phyloP scores from a whole-genome alignment of 2,797 vertebrate genomes.

The Phalloptychus januarius region DNA sequence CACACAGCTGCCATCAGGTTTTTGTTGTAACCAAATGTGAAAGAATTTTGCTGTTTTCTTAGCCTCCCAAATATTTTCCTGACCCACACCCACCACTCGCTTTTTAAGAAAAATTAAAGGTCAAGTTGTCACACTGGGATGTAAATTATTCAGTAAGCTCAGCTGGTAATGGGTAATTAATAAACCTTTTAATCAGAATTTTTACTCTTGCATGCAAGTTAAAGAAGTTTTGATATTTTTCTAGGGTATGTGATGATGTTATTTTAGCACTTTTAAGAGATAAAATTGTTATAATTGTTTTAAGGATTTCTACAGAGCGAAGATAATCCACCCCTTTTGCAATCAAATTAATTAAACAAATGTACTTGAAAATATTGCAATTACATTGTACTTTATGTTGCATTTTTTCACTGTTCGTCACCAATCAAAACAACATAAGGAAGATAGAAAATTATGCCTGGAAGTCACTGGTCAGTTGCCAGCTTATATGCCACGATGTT shows the following conservation, averaged over 20 bases:
- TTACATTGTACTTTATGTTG: neutral
- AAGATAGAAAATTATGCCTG: neutral
- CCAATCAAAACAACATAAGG: neutral
- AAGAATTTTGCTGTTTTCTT: neutral
- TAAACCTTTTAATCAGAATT: neutral
- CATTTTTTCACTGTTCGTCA: neutral
- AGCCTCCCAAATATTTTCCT: neutral
- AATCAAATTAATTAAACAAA: neutral
- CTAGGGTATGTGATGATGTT: neutral
- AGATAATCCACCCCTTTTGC: neutral
- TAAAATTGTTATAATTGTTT: no score
- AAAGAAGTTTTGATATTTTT: neutral
- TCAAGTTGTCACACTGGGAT: neutral
- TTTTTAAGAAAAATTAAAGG: neutral
- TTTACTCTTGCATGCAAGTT: neutral
- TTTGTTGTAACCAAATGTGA: slow-evolving; percentile 41
- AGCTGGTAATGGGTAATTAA: neutral
- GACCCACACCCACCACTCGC: neutral
- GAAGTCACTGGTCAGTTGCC: neutral
- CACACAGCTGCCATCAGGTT: slow-evolving; percentile 46
- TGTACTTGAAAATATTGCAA: neutral
- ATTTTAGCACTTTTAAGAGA: neutral
- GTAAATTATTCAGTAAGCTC: neutral
- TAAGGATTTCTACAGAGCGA: slow-evolving; percentile 13
- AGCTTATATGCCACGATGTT: neutral